These are phyloP conservation scores for Pedionomus torquatus DNA, from an alignment of 2,113 vertebrate genomes.

Conservation along the genomic window DNA sequence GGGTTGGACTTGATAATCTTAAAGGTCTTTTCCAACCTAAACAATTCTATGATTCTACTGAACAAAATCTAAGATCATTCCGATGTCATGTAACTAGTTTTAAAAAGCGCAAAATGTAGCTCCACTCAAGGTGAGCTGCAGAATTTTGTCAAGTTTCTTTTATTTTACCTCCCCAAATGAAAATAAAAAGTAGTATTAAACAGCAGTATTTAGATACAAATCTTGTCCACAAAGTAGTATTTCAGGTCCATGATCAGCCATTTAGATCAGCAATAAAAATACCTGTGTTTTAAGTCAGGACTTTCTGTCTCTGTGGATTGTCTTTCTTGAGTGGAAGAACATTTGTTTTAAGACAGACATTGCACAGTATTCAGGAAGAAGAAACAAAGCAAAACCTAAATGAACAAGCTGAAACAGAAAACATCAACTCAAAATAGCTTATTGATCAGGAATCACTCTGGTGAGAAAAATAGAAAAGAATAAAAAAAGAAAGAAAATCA, in stretches of 20 bases:
- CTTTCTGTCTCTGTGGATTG: background rate
- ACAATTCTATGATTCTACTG: background rate
- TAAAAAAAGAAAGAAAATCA: background rate
- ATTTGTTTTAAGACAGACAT: background rate
- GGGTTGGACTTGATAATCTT: background rate
- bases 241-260: background rate
- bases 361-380: background rate
- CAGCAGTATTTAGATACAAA: background rate
- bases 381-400: background rate
- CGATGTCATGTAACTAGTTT: background rate
- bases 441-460: background rate
- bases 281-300: background rate
- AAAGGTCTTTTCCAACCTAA: background rate
- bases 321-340: background rate
- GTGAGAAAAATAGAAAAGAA: background rate
- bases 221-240: background rate
- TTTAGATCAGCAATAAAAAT: background rate
- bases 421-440: background rate
- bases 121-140: background rate
- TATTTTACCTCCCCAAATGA: background rate
- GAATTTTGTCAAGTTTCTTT: background rate
- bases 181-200: background rate
- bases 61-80: background rate
- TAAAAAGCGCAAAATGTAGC: background rate
- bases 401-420: background rate